phyloP scores from a whole-genome alignment of 1,140 invertebrate species.

The Brachionus rotundiformis region DNA sequence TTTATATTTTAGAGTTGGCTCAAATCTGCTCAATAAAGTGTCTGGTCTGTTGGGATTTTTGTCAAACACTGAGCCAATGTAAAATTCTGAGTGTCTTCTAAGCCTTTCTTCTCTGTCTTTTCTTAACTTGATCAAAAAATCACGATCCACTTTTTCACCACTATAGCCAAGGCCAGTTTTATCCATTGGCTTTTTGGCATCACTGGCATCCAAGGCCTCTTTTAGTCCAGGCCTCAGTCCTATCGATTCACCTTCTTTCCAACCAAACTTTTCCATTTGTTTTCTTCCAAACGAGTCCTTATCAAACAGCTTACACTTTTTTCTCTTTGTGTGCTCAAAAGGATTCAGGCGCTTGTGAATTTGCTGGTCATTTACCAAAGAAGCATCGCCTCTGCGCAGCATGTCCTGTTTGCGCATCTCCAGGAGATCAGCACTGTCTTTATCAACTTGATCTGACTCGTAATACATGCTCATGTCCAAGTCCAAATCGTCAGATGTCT shows the following conservation, averaged over 20 bases:
- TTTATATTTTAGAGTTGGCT: constrained; percentile 34
- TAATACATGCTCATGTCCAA: constrained; percentile 69
- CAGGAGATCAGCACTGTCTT: constrained; percentile 64
- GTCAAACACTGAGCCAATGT: constrained; percentile 20
- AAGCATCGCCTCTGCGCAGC: constrained; percentile 57
- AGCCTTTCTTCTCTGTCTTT: neutral
- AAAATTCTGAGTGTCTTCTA: neutral
- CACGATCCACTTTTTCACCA: constrained; percentile 39
- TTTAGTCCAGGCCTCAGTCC: constrained; percentile 61
- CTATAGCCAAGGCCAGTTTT: constrained; percentile 61
- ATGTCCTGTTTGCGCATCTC: constrained; percentile 64
- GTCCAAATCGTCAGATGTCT: constrained; percentile 70
- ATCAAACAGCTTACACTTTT: neutral
- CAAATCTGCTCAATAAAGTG: neutral
- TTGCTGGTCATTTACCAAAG: constrained; percentile 57
- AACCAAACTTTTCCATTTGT: constrained; percentile 67
- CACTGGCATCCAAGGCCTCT: constrained; percentile 59
- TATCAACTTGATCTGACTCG: constrained; percentile 63
- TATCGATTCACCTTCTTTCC: constrained; percentile 67
- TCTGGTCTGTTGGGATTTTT: neutral
- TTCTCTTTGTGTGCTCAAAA: constrained; percentile 49
- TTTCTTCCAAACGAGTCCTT: constrained; percentile 63
- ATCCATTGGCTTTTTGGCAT: constrained; percentile 60
- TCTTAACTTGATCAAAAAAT: constrained; percentile 14
- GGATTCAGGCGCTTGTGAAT: constrained; percentile 53